Base-by-base conservation (phyloP, 2,888 invertebrate genomes). In the Scaptomyza parva region DNA sequence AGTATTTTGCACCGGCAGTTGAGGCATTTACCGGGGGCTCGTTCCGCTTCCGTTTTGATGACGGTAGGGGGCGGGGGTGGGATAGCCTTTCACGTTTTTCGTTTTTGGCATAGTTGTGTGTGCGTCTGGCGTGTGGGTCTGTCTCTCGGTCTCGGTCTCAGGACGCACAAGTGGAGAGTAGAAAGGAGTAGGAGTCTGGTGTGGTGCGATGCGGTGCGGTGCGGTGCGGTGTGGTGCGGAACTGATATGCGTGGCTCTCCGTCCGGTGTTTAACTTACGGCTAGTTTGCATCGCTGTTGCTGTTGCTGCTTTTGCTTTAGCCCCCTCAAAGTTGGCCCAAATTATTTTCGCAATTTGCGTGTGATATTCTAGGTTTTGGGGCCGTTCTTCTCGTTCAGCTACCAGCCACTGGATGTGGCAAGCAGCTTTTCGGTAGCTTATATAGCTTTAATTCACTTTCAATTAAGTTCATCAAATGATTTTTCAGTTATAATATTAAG, bases 1-100 rank as follows among this genome's bases (percentile, higher is more conserved):
- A 89, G 82, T 81, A 86, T 85, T 86, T 88, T 81, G 72, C 87
- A 84, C 84, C 84, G 84, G 84, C 69, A 85, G 82, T 87, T 73
- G 61, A 83, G 79, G 80, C 86, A 88, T 88, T 88, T 81, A 63
- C 88, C 80, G 83, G 79, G 81, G 79, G 81, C 77, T 73, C 72
- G 60, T 62, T 61, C 78, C 59, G 57, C 59, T 76, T 73, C 68
- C 74, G 57, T 28, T 28, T 24, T 6, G 22, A 4, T 28, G 9
- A 28, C 28, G 8, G 28, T 28, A 9, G 28, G 9, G 28, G 9
- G 22, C 4, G 28, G 6, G 5, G 6, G 37, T n/a, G 17, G 35
- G 14, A 7, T 0, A 17, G 77, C n/a, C 20, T 80, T 77, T 63
- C 86, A 80, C 83, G 83, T 83, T 88, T 86, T 86, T 82, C 88